Evolutionary conservation across 2,113 vertebrate species (phyloP).

Genomic region (Lagopus leucura): DNA sequence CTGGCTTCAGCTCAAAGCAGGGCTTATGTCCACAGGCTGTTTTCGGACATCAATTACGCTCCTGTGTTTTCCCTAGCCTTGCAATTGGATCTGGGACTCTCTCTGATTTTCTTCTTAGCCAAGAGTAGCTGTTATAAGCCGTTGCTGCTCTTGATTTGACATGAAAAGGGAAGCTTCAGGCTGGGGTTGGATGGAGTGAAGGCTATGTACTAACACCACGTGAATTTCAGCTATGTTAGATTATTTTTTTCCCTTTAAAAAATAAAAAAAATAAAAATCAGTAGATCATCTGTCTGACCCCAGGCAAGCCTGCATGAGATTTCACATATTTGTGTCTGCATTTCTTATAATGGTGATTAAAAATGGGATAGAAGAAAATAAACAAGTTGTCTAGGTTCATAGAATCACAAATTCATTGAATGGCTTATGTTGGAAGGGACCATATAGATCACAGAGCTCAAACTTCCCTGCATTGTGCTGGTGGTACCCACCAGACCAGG

Average conservation of each 20-base stretch:
- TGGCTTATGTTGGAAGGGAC: too few relatives aligned
- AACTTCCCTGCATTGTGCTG: too few relatives aligned
- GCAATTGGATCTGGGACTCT: not conserved
- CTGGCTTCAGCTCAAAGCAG: not conserved
- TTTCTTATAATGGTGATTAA: not conserved
- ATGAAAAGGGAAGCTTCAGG: not conserved
- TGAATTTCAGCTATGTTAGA: not conserved
- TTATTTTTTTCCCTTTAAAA: not conserved
- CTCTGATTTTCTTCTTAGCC: not conserved
- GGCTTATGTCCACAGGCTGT: not conserved
- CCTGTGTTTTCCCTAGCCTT: not conserved
- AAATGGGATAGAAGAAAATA: not conserved
- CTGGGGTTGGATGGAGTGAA: not conserved
- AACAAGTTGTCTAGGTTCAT: not conserved
- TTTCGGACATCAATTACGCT: not conserved
- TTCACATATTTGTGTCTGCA: accelerated
- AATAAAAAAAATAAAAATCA: not conserved
- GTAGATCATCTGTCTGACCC: not conserved
- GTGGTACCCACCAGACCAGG: too few relatives aligned
- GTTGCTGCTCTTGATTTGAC: not conserved
- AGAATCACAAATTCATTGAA: too few relatives aligned
- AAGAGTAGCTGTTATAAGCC: not conserved
- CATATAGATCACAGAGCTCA: too few relatives aligned
- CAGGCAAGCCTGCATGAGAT: not conserved
- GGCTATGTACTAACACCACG: not conserved